Conservation (phyloP, 2,888 invertebrate genomes). For the Luperina nickerlii region DNA sequence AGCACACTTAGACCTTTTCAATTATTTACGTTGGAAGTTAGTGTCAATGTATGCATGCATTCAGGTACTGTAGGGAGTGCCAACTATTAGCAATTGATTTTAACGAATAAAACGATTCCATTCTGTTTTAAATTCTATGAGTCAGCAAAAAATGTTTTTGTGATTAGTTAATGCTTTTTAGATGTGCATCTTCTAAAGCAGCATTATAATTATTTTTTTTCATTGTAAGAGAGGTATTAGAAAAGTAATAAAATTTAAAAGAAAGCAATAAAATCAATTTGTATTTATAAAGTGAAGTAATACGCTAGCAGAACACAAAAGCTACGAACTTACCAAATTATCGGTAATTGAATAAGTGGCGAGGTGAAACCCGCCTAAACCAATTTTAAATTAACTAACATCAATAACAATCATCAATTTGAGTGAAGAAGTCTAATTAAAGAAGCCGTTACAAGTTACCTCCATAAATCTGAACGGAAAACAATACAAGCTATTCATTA, state of each 20-base stretch:
- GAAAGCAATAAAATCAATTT: not conserved
- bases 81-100: not conserved
- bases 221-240: no score
- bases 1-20: conserved; percentile 69
- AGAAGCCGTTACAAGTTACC: conserved; percentile 90
- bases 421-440: conserved; percentile 89
- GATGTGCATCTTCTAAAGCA: not conserved
- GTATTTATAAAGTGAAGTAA: conserved; percentile 3
- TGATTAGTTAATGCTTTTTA: not conserved
- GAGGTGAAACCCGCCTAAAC: conserved; percentile 76
- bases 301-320: conserved; percentile 59
- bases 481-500: conserved; percentile 89
- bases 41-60: conserved; percentile 33
- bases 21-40: conserved; percentile 64
- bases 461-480: conserved; percentile 89
- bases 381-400: conserved; percentile 85
- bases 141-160: not conserved
- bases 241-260: not conserved
- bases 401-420: conserved; percentile 89
- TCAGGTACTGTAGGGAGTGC: conserved; percentile 2
- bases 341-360: conserved; percentile 72
- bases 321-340: conserved; percentile 73
- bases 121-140: not conserved
- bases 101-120: not conserved
- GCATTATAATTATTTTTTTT: not conserved